Base-by-base conservation (phyloP, 1,140 invertebrate genomes). In the Adelges cooleyi region DNA sequence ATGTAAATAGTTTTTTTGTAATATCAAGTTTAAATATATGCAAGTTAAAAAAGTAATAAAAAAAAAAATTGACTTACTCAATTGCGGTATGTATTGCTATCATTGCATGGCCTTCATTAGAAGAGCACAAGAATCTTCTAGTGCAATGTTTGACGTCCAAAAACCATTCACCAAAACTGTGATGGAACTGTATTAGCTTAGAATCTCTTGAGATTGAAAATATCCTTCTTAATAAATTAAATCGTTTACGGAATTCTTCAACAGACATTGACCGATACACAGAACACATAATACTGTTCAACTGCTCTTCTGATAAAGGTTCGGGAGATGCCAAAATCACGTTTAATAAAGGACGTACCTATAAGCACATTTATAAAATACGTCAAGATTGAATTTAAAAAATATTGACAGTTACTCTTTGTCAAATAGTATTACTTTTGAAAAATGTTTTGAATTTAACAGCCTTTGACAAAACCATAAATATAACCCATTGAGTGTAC, bases 91-190 rank as follows among this genome's bases (percentile, higher is more conserved):
- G 84, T 81, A 92, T 86, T 8, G 90, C 88, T 22, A 95, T 79
- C 79, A 92, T 90, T 2, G 86, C 86, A 73, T 96, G 92, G 1
- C 92, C 92, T 71, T 92, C 88, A 38, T 82, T 79, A 1, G 89
- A 86, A 66, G 86, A 85, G 73, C 92, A 95, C 44, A 96, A 77
- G 74, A 92, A 97, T 70, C 92, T 91, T 69, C 92, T 88, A 11
- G 93, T 96, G 73, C 92, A 95, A 71, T 96, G 92, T 76, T 97
- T 98, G 0, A 96, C 92, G 76, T 98, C 93, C 22, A 92, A 76
- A 44, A 97, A 75, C 93, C 93, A 98, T 71, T 92, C 89, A 9
- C 91, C 86, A 74, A 96, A 96, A 66, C 90, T 94, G 72, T 89
- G 87, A 74, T 94, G 91, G 74, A 93, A 91, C 3, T 92, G 77